Base-by-base conservation (phyloP, 30 jellyfish, hydroid and myxozoan genomes). In the Hydractinia echinata region DNA sequence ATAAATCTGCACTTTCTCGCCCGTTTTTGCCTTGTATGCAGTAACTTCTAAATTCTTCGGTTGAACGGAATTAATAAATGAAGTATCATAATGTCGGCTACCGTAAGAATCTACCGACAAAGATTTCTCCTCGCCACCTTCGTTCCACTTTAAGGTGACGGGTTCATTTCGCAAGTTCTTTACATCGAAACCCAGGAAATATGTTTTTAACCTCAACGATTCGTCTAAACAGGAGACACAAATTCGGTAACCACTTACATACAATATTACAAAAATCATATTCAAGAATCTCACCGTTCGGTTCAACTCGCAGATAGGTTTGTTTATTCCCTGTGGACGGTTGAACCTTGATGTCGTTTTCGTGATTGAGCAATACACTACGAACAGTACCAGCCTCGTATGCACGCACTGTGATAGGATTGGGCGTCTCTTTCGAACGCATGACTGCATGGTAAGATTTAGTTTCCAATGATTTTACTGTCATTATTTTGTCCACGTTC, bases 121-220 rank as follows among this genome's bases (percentile, higher is more conserved):
- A 19, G 53, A 19, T 15, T 58, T 71, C 13, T 71, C 3, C 14
- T 13, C 18, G 67, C 51, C 81, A 19, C 81, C 81, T 71, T 71
- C 81, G 60, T 7, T n/a, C 81, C 81, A 71, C 30, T 48, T 8
- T 15, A 71, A 8, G 8, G 61, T 71, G 53, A 71, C 81, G 8
- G 81, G 9, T 9, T 71, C 81, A 8, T 15, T 30, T 20, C 51
- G 51, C 51, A 71, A 58, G 51, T 71, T 71, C 60, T 30, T 71
- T 30, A 71, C 81, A 8, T 71, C 81, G 30, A 19, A 71, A 9
- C 81, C 81, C 39, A 71, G n/a, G 61, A 71, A 71, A 50, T 71
- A 71, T 8, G 81, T 20, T 20, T 50, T 64, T 13, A 64, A 64
- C 0, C 74, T 44, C 10, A 64, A 7, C 7, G 74, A 64, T 64